phyloP scores from a whole-genome alignment of 2,888 invertebrate species.

The Cataglyphis altisquamis region DNA sequence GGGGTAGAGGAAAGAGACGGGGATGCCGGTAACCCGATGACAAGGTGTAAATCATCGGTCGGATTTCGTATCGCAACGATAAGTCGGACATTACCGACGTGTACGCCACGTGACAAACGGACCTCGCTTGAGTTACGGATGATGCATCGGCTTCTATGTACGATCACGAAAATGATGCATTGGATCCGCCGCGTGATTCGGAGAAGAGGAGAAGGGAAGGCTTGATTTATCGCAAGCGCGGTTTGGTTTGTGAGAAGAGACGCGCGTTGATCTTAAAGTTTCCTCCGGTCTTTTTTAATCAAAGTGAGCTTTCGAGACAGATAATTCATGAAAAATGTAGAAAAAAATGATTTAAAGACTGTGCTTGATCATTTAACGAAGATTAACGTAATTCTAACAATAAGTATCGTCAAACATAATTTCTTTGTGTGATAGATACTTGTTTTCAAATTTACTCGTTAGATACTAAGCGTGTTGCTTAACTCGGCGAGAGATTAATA shows the following conservation, averaged over 20 bases:
- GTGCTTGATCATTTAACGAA: neutral
- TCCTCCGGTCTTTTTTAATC: neutral
- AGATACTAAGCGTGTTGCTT: neutral
- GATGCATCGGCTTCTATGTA: constrained; percentile 43
- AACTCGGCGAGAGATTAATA: neutral
- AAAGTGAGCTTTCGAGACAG: neutral
- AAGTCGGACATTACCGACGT: constrained; percentile 63
- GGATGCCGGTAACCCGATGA: constrained; percentile 67
- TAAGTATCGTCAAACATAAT: neutral
- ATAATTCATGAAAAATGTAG: neutral
- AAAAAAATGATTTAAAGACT: neutral
- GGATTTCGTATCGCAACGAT: constrained; percentile 64
- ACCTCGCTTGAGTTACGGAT: constrained; percentile 57
- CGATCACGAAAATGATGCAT: constrained; percentile 51
- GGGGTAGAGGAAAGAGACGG: neutral
- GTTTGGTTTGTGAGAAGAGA: neutral
- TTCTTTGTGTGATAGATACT: neutral
- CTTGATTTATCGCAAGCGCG: constrained; percentile 40
- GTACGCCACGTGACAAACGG: constrained; percentile 62
- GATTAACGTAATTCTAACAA: neutral
- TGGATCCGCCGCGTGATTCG: constrained; percentile 40
- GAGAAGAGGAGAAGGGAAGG: neutral
- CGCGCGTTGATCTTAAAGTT: neutral
- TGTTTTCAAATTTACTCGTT: neutral
- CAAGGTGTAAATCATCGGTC: constrained; percentile 73